Percentiles rank a stretch among this genome's conserved stretches.
Conservation (phyloP, 2,113 vertebrate species). For the Hippocampus abdominalis region DNA sequence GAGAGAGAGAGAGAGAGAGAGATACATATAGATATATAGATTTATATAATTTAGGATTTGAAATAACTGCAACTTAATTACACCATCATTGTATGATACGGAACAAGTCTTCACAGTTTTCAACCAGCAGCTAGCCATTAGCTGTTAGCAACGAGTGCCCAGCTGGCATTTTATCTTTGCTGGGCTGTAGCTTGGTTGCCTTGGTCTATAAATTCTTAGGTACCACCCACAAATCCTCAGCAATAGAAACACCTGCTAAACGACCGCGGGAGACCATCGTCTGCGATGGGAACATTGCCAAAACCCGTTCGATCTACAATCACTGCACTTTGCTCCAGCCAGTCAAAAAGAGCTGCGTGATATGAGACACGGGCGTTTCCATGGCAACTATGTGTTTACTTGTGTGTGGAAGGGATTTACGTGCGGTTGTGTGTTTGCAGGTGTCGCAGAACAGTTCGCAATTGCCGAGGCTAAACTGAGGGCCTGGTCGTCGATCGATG, state of each 20-base stretch:
- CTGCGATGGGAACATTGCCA: conserved; percentile 16
- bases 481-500: conserved; percentile 95
- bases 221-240: conserved; percentile 4
- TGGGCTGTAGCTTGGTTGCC: not conserved
- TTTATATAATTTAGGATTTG: too few species aligned
- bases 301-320: conserved; percentile 1
- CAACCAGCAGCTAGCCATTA: too few species aligned
- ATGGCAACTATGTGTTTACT: conserved; percentile 34
- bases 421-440: conserved; percentile 55
- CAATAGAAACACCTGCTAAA: conserved; percentile 19
- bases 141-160: too few species aligned
- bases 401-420: conserved; percentile 15
- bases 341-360: conserved; percentile 22
- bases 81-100: too few species aligned
- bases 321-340: conserved; percentile 18
- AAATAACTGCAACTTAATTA: too few species aligned
- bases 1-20: too few species aligned
- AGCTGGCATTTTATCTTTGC: too few species aligned
- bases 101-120: too few species aligned
- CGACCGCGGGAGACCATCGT: conserved; percentile 1
- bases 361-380: conserved; percentile 32
- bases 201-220: not conserved
- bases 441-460: conserved; percentile 93
- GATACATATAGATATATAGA: too few species aligned
- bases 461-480: conserved; percentile 95